Evolutionary conservation across 35 echinoderm and acorn worm species (phyloP), one percentile per base, ranked within the genome.

Genomic region (Strongylocentrotus purpuratus): DNA sequence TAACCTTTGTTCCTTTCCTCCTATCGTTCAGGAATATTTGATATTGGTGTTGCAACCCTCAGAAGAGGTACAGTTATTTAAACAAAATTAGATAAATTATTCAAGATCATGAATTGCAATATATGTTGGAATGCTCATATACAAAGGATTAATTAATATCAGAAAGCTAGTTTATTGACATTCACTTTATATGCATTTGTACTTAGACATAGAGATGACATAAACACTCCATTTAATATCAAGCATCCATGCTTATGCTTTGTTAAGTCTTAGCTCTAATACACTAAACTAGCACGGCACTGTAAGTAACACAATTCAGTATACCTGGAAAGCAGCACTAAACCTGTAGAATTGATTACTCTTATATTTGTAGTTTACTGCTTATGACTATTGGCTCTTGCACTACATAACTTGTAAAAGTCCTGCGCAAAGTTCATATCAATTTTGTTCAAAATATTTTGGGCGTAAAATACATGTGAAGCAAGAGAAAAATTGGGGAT

Each of bases 21-120:
- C 87, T 3, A 89, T 89, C 32, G 87, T 89, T 20, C 87, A 89
- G 87, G 87, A n/a, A 8, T 89, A 89, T 89, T 89, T 89, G 87
- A 89, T 89, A 46, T 89, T 45, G 87, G 87, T 45, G 87, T 89
- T 33, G 87, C 87, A 15, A 89, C 87, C 12, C 33, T 89, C 18
- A 89, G 87, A 89, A 33, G 87, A 89, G 87, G 87, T 89, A 89
- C 11, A 45, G 32, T 14, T 59, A 17, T 89, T 33, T 89, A 25
- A 25, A 89, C 4, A 89, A 17, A 87, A 32, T 32, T 31, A 87
- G 32, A 89, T 89, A 10, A 45, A 45, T 17, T 45, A 71, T 78
- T 78, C 0, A n/a, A 78, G 20, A 78, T 78, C 65, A 78, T 78
- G 65, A 78, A 78, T 28, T 22, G 25, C n/a, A 78, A 78, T 78